phyloP scores from a whole-genome alignment of 1,140 invertebrate genomes.

The Caenorhabditis brenneri region DNA sequence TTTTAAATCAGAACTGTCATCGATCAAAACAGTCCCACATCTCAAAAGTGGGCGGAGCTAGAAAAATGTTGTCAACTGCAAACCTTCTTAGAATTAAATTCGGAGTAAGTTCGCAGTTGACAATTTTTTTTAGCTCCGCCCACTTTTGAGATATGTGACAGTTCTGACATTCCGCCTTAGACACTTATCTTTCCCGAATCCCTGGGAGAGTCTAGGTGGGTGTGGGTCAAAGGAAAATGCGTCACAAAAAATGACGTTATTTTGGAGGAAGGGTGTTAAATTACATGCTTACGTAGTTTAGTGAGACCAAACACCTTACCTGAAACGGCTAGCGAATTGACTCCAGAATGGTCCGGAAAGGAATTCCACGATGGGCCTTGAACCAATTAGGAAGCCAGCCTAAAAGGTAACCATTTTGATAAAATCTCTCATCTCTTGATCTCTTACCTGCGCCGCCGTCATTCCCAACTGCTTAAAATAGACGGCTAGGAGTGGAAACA shows the following conservation, averaged over 20 bases:
- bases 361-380: conserved; percentile 94
- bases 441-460: conserved; percentile 76
- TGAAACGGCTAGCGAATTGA: conserved; percentile 81
- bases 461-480: conserved; percentile 84
- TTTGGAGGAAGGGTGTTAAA: no score
- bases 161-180: no score
- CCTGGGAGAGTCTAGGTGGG: no score
- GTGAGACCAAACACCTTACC: conserved; percentile 74
- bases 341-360: conserved; percentile 97
- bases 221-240: neutral
- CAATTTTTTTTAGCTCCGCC: no score
- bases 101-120: no score
- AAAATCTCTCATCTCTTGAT: neutral
- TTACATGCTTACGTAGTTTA: neutral
- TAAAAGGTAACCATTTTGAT: neutral
- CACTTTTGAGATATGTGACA: no score
- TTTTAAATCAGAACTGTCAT: no score
- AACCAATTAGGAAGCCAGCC: conserved; percentile 78
- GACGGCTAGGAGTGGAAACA: conserved; percentile 95
- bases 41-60: no score
- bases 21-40: no score
- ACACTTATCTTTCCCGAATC: no score
- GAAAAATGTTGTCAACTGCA: no score
- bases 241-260: neutral
- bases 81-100: no score